phyloP scores from a whole-genome alignment of 2,113 vertebrate genomes.

The Psilopogon haemacephalus region DNA sequence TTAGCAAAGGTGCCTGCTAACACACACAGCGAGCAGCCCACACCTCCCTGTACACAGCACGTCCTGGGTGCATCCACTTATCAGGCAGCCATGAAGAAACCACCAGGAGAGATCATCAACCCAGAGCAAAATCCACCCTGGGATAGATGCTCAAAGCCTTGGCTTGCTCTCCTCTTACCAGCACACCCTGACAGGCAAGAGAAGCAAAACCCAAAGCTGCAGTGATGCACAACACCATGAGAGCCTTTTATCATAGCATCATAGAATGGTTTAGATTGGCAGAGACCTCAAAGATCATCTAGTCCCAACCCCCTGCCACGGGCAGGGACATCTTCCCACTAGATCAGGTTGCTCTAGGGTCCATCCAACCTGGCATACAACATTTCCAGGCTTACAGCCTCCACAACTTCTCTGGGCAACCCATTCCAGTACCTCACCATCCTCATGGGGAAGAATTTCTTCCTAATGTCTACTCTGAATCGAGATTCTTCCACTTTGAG shows the following conservation, averaged over 20 bases:
- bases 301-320: too few relatives aligned
- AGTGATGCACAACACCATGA: neutral
- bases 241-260: neutral
- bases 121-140: neutral
- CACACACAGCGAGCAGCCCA: conserved; percentile 3
- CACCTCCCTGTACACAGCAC: neutral
- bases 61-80: neutral
- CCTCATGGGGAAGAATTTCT: too few relatives aligned
- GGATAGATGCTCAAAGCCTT: neutral
- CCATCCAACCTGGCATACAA: too few relatives aligned
- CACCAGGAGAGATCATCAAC: neutral
- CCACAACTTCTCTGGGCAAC: too few relatives aligned
- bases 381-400: too few relatives aligned
- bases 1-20: neutral
- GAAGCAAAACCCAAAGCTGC: neutral
- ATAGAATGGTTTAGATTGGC: too few relatives aligned
- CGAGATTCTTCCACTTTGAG: too few relatives aligned
- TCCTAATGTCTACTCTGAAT: too few relatives aligned
- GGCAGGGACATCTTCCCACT: too few relatives aligned
- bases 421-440: too few relatives aligned
- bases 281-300: too few relatives aligned
- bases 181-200: accelerated
- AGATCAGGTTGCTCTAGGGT: too few relatives aligned
- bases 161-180: neutral
- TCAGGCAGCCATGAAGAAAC: neutral